These are phyloP conservation scores for Potorous gilbertii DNA, from an alignment of 2,797 vertebrate species.

Conservation along the genomic window DNA sequence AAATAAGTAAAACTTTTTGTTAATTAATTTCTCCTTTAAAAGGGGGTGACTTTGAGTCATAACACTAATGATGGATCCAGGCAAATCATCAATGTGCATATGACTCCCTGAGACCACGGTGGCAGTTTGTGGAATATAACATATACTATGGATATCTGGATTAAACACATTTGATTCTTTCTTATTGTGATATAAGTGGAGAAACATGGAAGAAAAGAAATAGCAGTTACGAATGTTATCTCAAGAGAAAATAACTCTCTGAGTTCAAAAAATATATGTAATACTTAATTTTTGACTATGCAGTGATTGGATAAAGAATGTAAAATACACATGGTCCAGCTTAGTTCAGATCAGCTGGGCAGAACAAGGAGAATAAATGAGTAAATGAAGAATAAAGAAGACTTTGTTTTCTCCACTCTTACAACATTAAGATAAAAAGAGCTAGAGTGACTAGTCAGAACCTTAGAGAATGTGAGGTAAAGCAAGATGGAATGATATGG, in stretches of 20 bases:
- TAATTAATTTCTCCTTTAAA: constrained; percentile 39
- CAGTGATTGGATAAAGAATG: constrained; percentile 16
- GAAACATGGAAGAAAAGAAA: constrained; percentile 34
- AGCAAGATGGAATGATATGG: not conserved
- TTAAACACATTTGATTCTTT: constrained; percentile 9
- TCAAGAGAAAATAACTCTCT: constrained; percentile 21
- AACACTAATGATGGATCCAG: not conserved
- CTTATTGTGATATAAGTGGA: constrained; percentile 2
- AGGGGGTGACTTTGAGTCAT: constrained; percentile 31
- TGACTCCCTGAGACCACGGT: not conserved
- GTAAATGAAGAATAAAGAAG: not conserved
- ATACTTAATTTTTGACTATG: not conserved
- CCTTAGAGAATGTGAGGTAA: not conserved
- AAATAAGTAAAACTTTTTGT: constrained; percentile 28
- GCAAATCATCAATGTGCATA: not conserved
- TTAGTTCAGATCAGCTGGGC: not conserved
- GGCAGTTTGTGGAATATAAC: not conserved
- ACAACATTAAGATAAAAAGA: not conserved
- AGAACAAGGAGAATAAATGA: not conserved
- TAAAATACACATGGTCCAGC: not conserved
- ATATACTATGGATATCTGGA: constrained; percentile 13
- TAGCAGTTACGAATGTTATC: not conserved
- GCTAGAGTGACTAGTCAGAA: not conserved
- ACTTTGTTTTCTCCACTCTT: not conserved
- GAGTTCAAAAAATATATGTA: not conserved